A percentile compares a stretch with the other conserved stretches of the same genome.
Conservation (phyloP, 2,797 vertebrate species). For the Enteromius radiatus region DNA sequence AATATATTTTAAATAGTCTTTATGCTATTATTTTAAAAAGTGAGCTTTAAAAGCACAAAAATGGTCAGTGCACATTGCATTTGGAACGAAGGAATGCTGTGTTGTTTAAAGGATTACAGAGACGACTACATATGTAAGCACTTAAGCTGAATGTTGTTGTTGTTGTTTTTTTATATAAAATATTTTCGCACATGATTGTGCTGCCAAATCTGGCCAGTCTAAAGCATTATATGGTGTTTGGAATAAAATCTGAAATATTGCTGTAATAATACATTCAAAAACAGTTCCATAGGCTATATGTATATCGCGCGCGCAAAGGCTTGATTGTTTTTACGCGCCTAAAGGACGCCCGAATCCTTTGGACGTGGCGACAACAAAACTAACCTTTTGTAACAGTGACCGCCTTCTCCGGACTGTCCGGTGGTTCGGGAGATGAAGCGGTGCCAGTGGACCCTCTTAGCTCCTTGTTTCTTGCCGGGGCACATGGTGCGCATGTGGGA, state of each 20-base stretch:
- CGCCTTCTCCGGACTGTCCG: constrained; percentile 87
- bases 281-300: too few species aligned
- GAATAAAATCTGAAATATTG: neutral
- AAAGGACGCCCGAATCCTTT: neutral
- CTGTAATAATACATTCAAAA: neutral
- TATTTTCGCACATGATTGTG: constrained; percentile 11
- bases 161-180: neutral
- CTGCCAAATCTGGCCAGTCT: constrained; percentile 1
- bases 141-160: neutral
- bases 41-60: neutral
- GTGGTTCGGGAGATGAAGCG: constrained; percentile 89
- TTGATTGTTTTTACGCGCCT: neutral
- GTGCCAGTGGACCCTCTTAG: constrained; percentile 86
- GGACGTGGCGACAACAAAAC: constrained; percentile 51
- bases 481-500: constrained; percentile 79
- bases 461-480: constrained; percentile 82
- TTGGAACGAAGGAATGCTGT: constrained; percentile 9
- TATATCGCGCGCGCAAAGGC: neutral
- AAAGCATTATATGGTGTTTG: neutral
- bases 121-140: constrained; percentile 22
- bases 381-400: constrained; percentile 83
- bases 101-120: constrained; percentile 1
- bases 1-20: neutral
- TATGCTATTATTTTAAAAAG: neutral
- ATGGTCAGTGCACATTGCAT: neutral